These are phyloP conservation scores for Melikaiella ostensackeni DNA, from an alignment of 2,888 invertebrate species.

Conservation along the genomic window DNA sequence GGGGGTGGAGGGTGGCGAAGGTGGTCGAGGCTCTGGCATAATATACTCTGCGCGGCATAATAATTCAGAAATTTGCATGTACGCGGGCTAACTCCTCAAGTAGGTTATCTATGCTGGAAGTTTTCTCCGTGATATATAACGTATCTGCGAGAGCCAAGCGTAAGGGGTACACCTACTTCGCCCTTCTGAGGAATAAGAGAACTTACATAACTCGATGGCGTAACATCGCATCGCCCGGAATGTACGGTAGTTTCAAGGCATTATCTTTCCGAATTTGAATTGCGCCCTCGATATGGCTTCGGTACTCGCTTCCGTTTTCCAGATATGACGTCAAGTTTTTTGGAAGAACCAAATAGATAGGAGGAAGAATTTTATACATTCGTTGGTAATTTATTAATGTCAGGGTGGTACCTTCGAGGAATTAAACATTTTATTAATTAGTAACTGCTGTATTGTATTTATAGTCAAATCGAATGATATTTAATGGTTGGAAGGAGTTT, in stretches of 20 bases:
- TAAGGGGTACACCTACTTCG: constrained; percentile 54
- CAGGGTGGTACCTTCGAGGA: neutral
- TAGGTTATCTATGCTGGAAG: constrained; percentile 77
- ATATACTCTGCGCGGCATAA: constrained; percentile 72
- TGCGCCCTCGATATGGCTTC: constrained; percentile 48
- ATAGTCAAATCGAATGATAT: no score
- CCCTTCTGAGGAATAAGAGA: constrained; percentile 56
- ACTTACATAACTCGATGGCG: constrained; percentile 64
- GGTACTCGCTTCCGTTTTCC: neutral
- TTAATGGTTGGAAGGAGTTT: no score
- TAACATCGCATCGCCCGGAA: constrained; percentile 48
- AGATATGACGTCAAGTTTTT: neutral
- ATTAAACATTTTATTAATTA: neutral
- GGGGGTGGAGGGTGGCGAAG: constrained; percentile 51
- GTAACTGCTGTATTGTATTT: no score
- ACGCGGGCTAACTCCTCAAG: constrained; percentile 77
- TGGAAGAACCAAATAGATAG: neutral
- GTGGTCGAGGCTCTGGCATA: constrained; percentile 57
- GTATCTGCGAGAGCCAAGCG: constrained; percentile 59
- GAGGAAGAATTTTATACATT: neutral
- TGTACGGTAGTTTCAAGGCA: constrained; percentile 58
- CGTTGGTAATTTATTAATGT: neutral
- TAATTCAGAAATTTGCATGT: constrained; percentile 77
- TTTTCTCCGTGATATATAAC: constrained; percentile 72
- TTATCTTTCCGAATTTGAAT: constrained; percentile 72